Percentiles rank a stretch among this genome's conserved stretches.
Evolutionary conservation across 2,797 vertebrate genomes (phyloP).

Genomic region (Pterois miles): DNA sequence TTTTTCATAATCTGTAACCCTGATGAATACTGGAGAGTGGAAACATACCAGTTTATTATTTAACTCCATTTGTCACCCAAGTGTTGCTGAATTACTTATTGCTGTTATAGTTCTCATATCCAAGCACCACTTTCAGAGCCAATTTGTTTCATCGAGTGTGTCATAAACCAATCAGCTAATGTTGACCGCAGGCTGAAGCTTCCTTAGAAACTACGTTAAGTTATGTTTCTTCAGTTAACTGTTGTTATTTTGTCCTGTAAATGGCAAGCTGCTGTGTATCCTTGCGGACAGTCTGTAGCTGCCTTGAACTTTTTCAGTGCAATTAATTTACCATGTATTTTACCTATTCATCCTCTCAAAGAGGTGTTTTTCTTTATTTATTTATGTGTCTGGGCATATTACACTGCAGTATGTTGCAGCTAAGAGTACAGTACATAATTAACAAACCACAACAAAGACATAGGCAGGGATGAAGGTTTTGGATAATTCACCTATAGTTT

Average conservation of each 20-base stretch:
- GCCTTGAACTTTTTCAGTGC: constrained; percentile 8
- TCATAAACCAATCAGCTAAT: constrained; percentile 46
- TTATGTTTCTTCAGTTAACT: constrained; percentile 33
- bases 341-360: background rate
- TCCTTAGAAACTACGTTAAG: constrained; percentile 44
- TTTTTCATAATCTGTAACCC: constrained; percentile 13
- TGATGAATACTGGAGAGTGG: constrained; percentile 22
- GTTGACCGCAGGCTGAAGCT: constrained; percentile 51
- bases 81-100: constrained; percentile 44
- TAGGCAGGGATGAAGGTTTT: background rate
- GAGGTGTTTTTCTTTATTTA: background rate
- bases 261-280: background rate
- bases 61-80: constrained; percentile 36
- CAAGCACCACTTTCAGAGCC: constrained; percentile 24
- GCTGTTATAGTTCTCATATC: constrained; percentile 20
- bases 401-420: background rate
- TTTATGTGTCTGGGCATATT: background rate
- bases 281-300: background rate
- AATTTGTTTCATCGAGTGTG: constrained; percentile 43
- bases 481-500: background rate
- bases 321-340: constrained; percentile 3
- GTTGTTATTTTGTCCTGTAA: constrained; percentile 31
- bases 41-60: constrained; percentile 34
- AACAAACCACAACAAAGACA: constrained; percentile 1
- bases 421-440: background rate